These are phyloP conservation scores for Brachypteracias leptosomus DNA, from an alignment of 2,113 vertebrate genomes.

Conservation along the genomic window DNA sequence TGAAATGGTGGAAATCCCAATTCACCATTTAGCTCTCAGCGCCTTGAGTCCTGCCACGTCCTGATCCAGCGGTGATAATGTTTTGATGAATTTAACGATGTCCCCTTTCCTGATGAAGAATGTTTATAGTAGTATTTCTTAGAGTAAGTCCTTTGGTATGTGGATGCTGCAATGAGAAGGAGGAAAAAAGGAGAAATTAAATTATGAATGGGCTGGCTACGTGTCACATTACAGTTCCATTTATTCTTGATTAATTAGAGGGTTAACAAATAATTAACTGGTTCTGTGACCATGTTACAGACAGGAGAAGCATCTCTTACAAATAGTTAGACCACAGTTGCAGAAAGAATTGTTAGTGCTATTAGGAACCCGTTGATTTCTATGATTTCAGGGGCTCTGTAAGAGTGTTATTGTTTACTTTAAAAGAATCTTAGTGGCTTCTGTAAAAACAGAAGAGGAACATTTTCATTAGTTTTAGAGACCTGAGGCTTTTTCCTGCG, in stretches of 20 bases:
- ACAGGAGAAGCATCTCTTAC: background rate
- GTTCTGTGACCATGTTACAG: background rate
- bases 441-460: background rate
- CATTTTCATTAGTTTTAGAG: background rate
- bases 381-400: background rate
- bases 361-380: background rate
- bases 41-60: conserved; percentile 79
- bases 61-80: conserved; percentile 83
- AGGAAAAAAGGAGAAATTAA: conserved; percentile 41
- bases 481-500: background rate
- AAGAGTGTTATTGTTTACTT: background rate
- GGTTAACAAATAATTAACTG: background rate
- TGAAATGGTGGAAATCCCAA: conserved; percentile 73
- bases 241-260: background rate
- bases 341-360: background rate
- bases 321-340: background rate
- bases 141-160: conserved; percentile 88
- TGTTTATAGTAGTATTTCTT: conserved; percentile 86
- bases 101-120: conserved; percentile 81
- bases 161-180: conserved; percentile 82
- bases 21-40: conserved; percentile 78
- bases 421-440: background rate
- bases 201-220: background rate
- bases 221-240: background rate
- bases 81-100: conserved; percentile 76